A percentile compares a stretch with the other conserved stretches of the same genome.
Evolutionary conservation across 2,113 vertebrate genomes (phyloP).

Genomic region (Coryphaenoides rupestris): DNA sequence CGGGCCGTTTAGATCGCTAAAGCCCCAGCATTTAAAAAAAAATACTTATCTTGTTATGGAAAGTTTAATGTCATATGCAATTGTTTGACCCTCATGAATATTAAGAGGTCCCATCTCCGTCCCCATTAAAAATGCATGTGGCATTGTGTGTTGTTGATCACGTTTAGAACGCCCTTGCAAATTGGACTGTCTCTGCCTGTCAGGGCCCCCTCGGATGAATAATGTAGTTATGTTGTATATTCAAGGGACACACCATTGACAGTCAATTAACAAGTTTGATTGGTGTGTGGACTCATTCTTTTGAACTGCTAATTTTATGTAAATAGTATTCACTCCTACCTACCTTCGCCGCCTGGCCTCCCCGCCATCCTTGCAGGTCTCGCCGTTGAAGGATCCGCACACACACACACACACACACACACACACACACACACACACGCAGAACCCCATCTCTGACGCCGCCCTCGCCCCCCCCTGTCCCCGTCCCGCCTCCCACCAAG

Average conservation of each 20-base stretch:
- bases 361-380: conserved; percentile 85
- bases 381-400: conserved; percentile 76
- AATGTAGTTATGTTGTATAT: conserved; percentile 97
- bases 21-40: conserved; percentile 65
- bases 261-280: conserved; percentile 99
- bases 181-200: conserved; percentile 98
- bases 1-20: conserved; percentile 52
- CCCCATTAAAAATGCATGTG: conserved; percentile 97
- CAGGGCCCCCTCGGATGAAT: conserved; percentile 93
- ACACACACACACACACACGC: conserved; percentile 46
- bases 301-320: conserved; percentile 99
- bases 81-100: conserved; percentile 95
- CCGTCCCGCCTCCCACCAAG: conserved; percentile 81
- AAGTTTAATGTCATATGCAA: conserved; percentile 87
- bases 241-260: conserved; percentile 97
- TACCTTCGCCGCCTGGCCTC: conserved; percentile 66
- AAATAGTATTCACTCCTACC: conserved; percentile 89
- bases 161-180: conserved; percentile 98
- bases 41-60: conserved; percentile 69
- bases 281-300: conserved; percentile 99
- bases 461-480: conserved; percentile 59
- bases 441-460: conserved; percentile 54
- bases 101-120: conserved; percentile 84
- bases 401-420: no score
- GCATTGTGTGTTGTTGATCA: conserved; percentile 97